A percentile compares a stretch with the other conserved stretches of the same genome.
phyloP scores from a whole-genome alignment of 1,140 invertebrate species.

The Carcinoscorpius rotundicauda region DNA sequence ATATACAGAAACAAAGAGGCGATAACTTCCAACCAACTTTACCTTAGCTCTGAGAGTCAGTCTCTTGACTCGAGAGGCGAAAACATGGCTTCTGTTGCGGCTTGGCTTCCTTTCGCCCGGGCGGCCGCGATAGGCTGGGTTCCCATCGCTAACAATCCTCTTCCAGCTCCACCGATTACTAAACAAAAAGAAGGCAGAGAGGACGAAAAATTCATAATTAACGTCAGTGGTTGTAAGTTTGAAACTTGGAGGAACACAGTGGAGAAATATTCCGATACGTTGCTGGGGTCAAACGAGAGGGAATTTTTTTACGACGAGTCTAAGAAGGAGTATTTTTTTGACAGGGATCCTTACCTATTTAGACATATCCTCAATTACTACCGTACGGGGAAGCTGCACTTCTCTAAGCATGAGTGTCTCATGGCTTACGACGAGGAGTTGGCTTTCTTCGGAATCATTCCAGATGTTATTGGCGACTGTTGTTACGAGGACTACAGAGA shows the following conservation, averaged over 20 bases:
- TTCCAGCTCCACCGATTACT: conserved; percentile 74
- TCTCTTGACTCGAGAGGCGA: no score
- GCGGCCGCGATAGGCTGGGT: conserved; percentile 93
- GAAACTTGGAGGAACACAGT: conserved; percentile 98
- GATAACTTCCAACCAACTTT: no score
- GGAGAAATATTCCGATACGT: conserved; percentile 97
- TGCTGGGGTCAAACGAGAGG: conserved; percentile 94
- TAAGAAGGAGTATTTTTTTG: conserved; percentile 97
- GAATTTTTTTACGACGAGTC: conserved; percentile 99
- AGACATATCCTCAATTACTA: conserved; percentile 98
- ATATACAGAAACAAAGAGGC: no score
- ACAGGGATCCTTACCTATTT: conserved; percentile 98
- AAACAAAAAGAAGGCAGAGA: conserved; percentile 61
- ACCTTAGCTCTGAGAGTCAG: no score
- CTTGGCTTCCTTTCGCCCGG: conserved; percentile 97
- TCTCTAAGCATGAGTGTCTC: conserved; percentile 97
- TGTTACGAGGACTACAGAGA: conserved; percentile 99
- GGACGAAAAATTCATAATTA: conserved; percentile 80
- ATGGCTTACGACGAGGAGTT: conserved; percentile 98
- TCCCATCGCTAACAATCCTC: conserved; percentile 68
- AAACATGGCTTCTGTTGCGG: conserved; percentile 94
- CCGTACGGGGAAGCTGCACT: conserved; percentile 95
- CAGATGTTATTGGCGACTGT: conserved; percentile 97
- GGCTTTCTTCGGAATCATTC: conserved; percentile 97
- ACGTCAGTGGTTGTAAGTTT: conserved; percentile 71